Percentiles rank a stretch among this genome's conserved stretches.
phyloP scores from a whole-genome alignment of 2,888 invertebrate species.

The Erannis defoliaria region DNA sequence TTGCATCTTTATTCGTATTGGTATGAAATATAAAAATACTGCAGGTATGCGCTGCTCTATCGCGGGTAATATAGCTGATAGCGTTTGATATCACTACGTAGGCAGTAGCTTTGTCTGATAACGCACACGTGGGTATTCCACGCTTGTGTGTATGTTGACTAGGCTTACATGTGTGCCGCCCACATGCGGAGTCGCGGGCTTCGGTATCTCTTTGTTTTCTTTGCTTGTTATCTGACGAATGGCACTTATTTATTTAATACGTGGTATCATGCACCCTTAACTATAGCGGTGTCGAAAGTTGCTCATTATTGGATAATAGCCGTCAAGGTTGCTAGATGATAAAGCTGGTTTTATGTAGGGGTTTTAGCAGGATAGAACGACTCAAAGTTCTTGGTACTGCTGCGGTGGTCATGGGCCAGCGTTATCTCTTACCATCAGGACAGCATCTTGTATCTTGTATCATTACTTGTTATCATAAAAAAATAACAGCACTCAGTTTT shows the following conservation, averaged over 20 bases:
- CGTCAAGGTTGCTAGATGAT: background rate
- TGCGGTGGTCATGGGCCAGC: no score
- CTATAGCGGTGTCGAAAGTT: constrained; percentile 10
- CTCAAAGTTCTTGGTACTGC: no score
- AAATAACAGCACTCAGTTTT: no score
- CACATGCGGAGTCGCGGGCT: constrained; percentile 57
- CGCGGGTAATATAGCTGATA: constrained; percentile 72
- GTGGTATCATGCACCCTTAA: constrained; percentile 53
- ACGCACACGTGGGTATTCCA: constrained; percentile 47
- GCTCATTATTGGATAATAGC: constrained; percentile 16
- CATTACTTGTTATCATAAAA: no score
- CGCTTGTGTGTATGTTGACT: constrained; percentile 40
- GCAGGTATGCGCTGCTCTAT: constrained; percentile 72
- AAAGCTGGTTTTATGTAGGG: no score
- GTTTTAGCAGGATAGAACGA: background rate
- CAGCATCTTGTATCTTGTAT: no score
- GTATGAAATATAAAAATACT: constrained; percentile 53
- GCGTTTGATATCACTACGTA: constrained; percentile 65
- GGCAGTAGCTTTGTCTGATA: constrained; percentile 66
- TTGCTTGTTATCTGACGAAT: constrained; percentile 69
- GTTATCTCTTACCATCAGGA: no score
- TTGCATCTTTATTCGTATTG: constrained; percentile 28
- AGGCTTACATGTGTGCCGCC: constrained; percentile 41
- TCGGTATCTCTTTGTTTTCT: constrained; percentile 76
- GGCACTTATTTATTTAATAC: constrained; percentile 65